Evolutionary conservation across 2,888 invertebrate genomes (phyloP), one percentile per base, ranked within the genome.

Genomic region (Drosophila setosimentum): DNA sequence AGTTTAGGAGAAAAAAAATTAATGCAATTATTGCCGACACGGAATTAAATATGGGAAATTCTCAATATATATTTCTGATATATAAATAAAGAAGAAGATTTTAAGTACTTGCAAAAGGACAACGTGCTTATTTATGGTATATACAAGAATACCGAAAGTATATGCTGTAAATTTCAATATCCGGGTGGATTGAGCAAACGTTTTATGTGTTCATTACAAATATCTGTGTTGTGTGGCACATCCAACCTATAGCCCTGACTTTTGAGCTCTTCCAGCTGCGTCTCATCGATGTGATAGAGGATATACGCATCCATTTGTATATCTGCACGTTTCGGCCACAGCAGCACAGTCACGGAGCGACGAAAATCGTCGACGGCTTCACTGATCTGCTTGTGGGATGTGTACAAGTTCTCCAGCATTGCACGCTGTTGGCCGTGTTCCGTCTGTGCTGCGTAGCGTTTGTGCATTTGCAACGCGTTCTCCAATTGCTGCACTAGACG

Each of bases 401-500:
- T 24, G n/a, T 42, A 60, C 29, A 86, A 51, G 24, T 74, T 57
- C 8, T 69, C 29, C 1, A 74, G 21, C 21, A 73, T 49, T 62
- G n/a, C 16, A 13, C 51, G 21, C 7, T 40, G 24, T 29, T 35
- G 29, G 11, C 37, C 54, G 45, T 16, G 16, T 8, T 24, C 21
- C 21, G 21, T 16, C 29, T 33, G 40, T 7, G 48, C 67, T 0
- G 76, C 29, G 29, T 24, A 63, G 16, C 59, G 65, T 11, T 68
- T 45, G 18, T 73, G 82, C 58, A 72, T 50, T 21, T 68, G 48
- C 24, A 87, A 42, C 0, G 83, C 82, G 16, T 35, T 65, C 57
- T 85, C 87, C n/a, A 85, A 55, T 8, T 82, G 70, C 42, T 76
- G 75, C 21, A 84, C 84, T 55, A 87, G 32, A 5, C 81, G 83